phyloP scores from a whole-genome alignment of 2,797 vertebrate species.

The Enteromius fasciolatus region DNA sequence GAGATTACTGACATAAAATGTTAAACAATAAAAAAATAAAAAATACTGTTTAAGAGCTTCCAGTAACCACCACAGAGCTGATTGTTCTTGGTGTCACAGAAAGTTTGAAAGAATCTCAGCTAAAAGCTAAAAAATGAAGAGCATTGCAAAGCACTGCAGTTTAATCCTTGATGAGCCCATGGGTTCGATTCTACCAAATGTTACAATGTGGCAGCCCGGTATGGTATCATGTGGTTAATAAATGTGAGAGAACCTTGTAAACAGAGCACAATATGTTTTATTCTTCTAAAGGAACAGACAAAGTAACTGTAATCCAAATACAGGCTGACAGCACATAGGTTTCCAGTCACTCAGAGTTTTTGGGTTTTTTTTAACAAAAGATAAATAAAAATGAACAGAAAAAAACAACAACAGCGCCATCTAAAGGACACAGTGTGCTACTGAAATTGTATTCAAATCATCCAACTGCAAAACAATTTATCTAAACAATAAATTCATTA shows the following conservation, averaged over 20 bases:
- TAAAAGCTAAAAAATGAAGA: background rate
- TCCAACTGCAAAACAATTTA: background rate
- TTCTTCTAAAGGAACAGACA: background rate
- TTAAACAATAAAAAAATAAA: background rate
- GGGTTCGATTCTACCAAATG: background rate
- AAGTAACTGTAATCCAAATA: background rate
- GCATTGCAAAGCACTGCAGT: background rate
- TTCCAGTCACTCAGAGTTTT: background rate
- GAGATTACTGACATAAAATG: background rate
- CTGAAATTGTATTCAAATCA: background rate
- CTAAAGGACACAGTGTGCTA: background rate
- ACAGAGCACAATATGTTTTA: background rate
- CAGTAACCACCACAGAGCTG: background rate
- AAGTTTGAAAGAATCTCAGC: background rate
- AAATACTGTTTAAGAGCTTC: background rate
- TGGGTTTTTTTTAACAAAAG: background rate
- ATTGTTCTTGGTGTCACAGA: background rate
- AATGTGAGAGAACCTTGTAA: background rate
- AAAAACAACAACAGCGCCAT: background rate
- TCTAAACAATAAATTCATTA: background rate
- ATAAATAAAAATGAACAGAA: no score
- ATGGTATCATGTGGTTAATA: background rate
- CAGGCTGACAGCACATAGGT: background rate
- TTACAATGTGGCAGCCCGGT: background rate
- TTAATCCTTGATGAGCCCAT: background rate